Conservation (phyloP, 2,888 invertebrate species). For the Diaperis boleti region DNA sequence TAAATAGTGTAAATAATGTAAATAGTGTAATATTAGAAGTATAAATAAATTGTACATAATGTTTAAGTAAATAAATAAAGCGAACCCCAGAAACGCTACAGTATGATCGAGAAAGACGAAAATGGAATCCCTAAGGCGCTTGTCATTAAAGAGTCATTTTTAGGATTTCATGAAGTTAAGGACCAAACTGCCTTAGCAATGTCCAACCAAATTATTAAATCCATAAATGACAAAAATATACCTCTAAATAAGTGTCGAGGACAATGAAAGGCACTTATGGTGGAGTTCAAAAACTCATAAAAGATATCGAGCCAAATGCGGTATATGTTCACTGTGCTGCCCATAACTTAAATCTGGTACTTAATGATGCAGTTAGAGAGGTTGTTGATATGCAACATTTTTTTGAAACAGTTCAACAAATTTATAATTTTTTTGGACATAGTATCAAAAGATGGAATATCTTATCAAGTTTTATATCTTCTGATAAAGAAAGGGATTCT, state of each 20-base stretch:
- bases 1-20: too few relatives aligned
- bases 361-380: constrained; percentile 7
- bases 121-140: constrained; percentile 13
- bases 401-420: background rate
- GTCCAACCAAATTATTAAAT: background rate
- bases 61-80: too few relatives aligned
- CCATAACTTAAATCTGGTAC: constrained; percentile 24
- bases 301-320: constrained; percentile 6
- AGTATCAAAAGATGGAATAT: background rate
- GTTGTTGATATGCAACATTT: background rate
- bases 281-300: constrained; percentile 19
- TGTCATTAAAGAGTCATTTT: constrained; percentile 1
- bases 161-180: constrained; percentile 17
- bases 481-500: too few relatives aligned
- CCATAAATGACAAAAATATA: background rate
- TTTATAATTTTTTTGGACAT: background rate
- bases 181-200: constrained; percentile 5
- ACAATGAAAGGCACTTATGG: constrained; percentile 3
- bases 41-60: too few relatives aligned
- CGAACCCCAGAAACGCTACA: too few relatives aligned
- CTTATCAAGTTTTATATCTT: too few relatives aligned
- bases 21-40: too few relatives aligned
- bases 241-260: constrained; percentile 2
- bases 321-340: constrained; percentile 18
- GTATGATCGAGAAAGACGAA: background rate